Conservation (phyloP, 2,888 invertebrate genomes). For the Agrypnus murinus region DNA sequence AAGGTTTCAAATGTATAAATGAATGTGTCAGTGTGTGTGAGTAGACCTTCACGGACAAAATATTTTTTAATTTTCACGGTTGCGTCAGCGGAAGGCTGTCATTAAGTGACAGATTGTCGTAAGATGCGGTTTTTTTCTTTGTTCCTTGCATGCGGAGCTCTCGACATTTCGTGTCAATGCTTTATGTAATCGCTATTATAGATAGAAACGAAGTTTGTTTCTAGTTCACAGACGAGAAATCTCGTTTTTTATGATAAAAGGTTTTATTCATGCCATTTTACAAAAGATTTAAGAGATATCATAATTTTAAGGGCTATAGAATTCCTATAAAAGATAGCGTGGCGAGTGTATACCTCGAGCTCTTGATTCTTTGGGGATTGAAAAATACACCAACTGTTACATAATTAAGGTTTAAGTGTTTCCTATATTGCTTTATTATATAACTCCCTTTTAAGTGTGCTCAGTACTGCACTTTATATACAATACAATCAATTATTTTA, state of each 20-base stretch:
- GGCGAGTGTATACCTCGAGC: constrained; percentile 15
- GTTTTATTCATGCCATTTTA: no score
- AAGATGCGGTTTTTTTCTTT: constrained; percentile 56
- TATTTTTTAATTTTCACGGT: constrained; percentile 58
- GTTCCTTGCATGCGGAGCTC: constrained; percentile 51
- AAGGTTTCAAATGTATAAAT: constrained; percentile 32
- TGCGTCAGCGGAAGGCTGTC: constrained; percentile 67
- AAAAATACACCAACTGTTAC: constrained; percentile 36
- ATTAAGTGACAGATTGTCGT: constrained; percentile 67
- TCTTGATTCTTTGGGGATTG: constrained; percentile 15
- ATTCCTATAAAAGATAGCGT: no score
- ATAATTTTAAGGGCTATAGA: no score
- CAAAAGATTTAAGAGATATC: no score
- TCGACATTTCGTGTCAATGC: constrained; percentile 53
- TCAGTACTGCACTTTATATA: background rate
- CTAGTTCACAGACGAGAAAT: constrained; percentile 18
- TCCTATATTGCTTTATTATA: constrained; percentile 25
- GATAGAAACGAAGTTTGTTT: constrained; percentile 37
- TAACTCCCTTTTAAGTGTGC: background rate
- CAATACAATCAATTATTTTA: no score
- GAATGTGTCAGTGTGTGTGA: background rate
- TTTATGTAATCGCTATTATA: constrained; percentile 50
- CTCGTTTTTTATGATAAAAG: background rate
- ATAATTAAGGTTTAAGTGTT: constrained; percentile 22
- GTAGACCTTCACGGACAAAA: constrained; percentile 55